Conservation (phyloP, 1,140 invertebrate genomes). For the Conus betulinus region DNA sequence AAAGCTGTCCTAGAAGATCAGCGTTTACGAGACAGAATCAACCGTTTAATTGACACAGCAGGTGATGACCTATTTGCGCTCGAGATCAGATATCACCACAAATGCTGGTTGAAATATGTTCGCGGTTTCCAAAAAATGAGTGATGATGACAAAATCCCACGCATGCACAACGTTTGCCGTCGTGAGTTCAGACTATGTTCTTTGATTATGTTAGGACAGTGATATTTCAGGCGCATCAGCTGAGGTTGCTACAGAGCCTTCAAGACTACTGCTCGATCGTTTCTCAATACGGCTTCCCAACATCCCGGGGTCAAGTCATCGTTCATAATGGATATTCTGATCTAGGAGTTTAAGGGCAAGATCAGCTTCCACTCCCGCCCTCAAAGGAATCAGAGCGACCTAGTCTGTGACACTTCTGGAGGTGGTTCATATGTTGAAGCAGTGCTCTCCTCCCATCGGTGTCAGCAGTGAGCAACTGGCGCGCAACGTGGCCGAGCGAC, state of each 20-base stretch:
- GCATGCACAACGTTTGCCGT: background rate
- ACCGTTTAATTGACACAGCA: background rate
- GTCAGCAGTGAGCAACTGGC: too few species aligned
- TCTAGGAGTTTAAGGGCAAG: background rate
- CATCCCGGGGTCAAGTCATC: background rate
- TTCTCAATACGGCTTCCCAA: background rate
- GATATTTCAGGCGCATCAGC: background rate
- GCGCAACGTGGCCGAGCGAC: too few species aligned
- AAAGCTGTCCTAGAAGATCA: background rate
- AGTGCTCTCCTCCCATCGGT: too few species aligned
- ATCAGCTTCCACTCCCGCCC: background rate
- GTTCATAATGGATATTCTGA: background rate
- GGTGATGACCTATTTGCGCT: background rate
- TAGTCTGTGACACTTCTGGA: slow-evolving; percentile 8
- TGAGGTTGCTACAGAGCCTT: slow-evolving; percentile 13
- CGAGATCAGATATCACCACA: slow-evolving; percentile 13
- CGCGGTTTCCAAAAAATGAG: background rate
- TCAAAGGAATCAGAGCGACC: slow-evolving; percentile 22
- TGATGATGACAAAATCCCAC: slow-evolving; percentile 9
- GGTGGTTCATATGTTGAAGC: slow-evolving; percentile 3
- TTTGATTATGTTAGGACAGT: background rate
- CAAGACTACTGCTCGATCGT: background rate
- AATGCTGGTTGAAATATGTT: slow-evolving; percentile 7
- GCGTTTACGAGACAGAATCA: slow-evolving; percentile 13
- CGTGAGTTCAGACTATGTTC: slow-evolving; percentile 4